Evolutionary conservation across 2,113 vertebrate genomes (phyloP), one percentile per base, ranked within the genome.

Genomic region (Seriola rivoliana): DNA sequence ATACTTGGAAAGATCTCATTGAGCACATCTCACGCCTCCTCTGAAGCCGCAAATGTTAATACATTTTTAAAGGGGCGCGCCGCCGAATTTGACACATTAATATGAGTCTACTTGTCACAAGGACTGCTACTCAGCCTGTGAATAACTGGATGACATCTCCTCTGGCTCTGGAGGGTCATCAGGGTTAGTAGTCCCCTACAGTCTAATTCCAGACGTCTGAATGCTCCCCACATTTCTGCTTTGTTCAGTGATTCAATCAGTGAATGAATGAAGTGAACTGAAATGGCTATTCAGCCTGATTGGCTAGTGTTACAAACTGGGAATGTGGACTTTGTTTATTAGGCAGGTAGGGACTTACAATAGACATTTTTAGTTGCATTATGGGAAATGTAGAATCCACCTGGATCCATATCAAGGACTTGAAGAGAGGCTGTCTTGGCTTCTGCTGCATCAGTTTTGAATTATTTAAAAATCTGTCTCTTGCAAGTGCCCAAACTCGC

Each of bases 141-240:
- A 55, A 66, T 23, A 25, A 32, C 4, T 75, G 21, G 21, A 58
- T 63, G 19, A 57, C 50, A 17, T 80, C 21, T 66, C 58, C 40
- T 72, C 16, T 29, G 17, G 9, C 21, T 40, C 42, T 13, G 44
- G 17, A 4, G 11, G 44, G 32, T 48, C 64, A 46, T 42, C 40
- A 42, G 40, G 40, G 40, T 42, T 42, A 42, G 40, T 42, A 11
- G 40, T 11, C 40, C 9, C 40, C 10, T 11, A 42, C 8, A 42
- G 50, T 36, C 40, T 67, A 29, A 68, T 77, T 68, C 36, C 21
- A 52, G 48, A n/a, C 48, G 9, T 34, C 66, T 34, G 46, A 32
- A 68, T 23, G 21, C 23, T 55, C 40, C 62, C 36, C 50, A 46
- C 38, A 48, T 60, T 50, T 7, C 9, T 42, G 10, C 40, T 21